Conservation (phyloP, 2,113 vertebrate genomes). For the Rhinopomastus cyanomelas region DNA sequence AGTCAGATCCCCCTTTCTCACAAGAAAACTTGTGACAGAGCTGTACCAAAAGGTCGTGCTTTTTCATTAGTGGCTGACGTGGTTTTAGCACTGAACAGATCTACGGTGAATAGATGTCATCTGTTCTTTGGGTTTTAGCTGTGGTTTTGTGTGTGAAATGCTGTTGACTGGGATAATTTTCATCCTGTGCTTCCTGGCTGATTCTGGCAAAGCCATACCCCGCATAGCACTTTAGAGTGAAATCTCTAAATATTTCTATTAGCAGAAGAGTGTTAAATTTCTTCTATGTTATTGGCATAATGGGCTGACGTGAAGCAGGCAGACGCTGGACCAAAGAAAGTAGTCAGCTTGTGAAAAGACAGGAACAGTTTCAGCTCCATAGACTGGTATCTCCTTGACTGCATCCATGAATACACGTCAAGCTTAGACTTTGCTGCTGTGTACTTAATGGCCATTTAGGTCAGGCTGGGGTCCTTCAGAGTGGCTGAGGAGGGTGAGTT, state of each 20-base stretch:
- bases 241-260: conserved; percentile 34
- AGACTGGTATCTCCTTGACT: conserved; percentile 7
- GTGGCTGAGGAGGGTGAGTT: background rate
- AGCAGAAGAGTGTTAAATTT: conserved; percentile 43
- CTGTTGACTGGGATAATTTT: conserved; percentile 35
- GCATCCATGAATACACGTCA: conserved; percentile 2
- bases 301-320: background rate
- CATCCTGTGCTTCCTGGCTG: background rate
- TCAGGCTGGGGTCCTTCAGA: background rate
- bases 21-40: conserved; percentile 4
- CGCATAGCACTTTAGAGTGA: background rate
- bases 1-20: background rate
- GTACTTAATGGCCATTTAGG: background rate
- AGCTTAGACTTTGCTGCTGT: background rate
- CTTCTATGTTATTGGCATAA: background rate
- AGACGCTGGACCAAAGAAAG: background rate
- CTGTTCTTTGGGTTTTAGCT: background rate
- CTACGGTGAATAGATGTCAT: conserved; percentile 10
- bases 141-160: conserved; percentile 13
- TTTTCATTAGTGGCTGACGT: background rate
- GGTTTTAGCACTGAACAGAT: conserved; percentile 27
- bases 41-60: background rate
- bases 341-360: conserved; percentile 39
- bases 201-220: conserved; percentile 17
- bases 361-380: conserved; percentile 12